Evolutionary conservation across 2,113 vertebrate species (phyloP).

Genomic region (Cyanoderma ruficeps): DNA sequence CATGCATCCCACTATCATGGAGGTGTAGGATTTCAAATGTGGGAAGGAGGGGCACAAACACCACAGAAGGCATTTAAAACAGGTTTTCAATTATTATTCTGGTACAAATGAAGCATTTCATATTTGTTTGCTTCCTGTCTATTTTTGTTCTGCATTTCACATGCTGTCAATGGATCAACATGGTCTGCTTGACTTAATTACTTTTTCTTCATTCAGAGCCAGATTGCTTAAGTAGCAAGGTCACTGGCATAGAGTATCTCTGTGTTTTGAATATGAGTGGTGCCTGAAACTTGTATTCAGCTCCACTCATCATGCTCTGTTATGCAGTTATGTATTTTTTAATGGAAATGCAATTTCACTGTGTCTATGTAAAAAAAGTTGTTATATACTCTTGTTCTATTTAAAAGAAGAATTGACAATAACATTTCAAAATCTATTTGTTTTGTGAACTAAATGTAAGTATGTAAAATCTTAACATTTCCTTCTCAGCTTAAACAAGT

Average conservation of each 20-base stretch:
- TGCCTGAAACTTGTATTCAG: neutral
- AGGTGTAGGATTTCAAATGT: neutral
- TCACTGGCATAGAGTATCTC: neutral
- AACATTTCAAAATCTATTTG: neutral
- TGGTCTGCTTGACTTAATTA: neutral
- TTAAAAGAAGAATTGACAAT: neutral
- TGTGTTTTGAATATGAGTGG: neutral
- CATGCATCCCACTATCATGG: neutral
- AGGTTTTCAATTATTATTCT: neutral
- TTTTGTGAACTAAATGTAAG: neutral
- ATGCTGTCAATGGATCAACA: neutral
- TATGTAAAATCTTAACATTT: neutral
- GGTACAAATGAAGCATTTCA: neutral
- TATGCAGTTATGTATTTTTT: neutral
- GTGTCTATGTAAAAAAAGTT: neutral
- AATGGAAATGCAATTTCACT: neutral
- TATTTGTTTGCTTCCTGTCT: neutral
- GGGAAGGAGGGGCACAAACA: neutral
- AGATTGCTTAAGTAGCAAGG: slow-evolving; percentile 8
- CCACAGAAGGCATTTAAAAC: neutral
- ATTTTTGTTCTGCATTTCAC: neutral
- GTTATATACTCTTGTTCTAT: neutral
- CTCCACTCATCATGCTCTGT: neutral
- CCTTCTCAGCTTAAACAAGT: neutral
- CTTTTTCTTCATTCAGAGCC: neutral